Base-by-base conservation (phyloP, 2,888 invertebrate genomes). In the Helleia helle region DNA sequence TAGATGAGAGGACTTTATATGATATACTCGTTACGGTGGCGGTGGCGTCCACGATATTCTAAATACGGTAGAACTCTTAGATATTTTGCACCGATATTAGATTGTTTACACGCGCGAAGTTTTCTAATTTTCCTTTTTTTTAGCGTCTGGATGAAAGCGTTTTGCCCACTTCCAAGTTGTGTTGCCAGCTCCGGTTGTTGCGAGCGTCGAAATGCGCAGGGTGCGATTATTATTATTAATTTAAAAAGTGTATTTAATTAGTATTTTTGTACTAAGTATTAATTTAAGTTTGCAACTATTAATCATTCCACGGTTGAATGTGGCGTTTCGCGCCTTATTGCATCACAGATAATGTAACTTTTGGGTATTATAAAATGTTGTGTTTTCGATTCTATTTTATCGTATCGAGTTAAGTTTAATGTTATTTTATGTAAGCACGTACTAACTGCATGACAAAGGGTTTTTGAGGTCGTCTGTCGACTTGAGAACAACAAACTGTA, bases 391-490 rank as follows among this genome's bases (percentile, higher is more conserved):
- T 25, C 37, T 15, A 31, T 22, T 36, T 39, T 37, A 31, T 39
- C 37, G 34, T 37, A 31, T n/a, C n/a, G n/a, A 36, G 12, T 25
- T 43, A 38, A 43, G 41, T 37, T 42, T 40, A 42, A 44, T 43
- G 38, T 42, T 47, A 38, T 43, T 36, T 29, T 47, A 42, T 48
- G 47, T 50, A 62, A 55, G 56, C 58, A 50, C 48, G 44, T 69
- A 75, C 74, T 80, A 79, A 79, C 72, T 51, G 74, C 79, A 79
- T 80, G 80, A 77, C 72, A 74, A 68, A 3, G n/a, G n/a, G n/a
- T n/a, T n/a, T n/a, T n/a, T n/a, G n/a, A n/a, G n/a, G n/a, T n/a
- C n/a, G n/a, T n/a, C n/a, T n/a, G n/a, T n/a, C n/a, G n/a, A n/a
- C n/a, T n/a, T n/a, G n/a, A n/a, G n/a, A n/a, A n/a, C n/a, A n/a